phyloP scores from a whole-genome alignment of 2,113 vertebrate genomes.

The Leptocoma aspasia region DNA sequence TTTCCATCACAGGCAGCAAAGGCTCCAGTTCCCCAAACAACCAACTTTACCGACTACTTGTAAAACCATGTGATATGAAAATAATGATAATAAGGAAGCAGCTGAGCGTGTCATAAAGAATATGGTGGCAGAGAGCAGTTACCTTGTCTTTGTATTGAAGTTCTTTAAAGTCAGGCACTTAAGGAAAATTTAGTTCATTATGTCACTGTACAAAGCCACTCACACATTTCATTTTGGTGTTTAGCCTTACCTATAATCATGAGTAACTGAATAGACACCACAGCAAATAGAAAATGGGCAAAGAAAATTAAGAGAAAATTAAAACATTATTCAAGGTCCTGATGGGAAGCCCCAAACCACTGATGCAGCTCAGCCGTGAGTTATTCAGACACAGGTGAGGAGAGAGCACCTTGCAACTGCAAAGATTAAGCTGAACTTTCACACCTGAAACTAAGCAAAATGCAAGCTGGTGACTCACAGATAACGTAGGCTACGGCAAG shows the following conservation, averaged over 20 bases:
- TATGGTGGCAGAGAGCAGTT: neutral
- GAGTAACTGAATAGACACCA: neutral
- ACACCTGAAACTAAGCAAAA: neutral
- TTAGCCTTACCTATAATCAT: neutral
- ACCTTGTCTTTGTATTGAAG: neutral
- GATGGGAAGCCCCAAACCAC: neutral
- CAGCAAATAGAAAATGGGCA: neutral
- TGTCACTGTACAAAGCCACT: neutral
- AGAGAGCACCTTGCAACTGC: neutral
- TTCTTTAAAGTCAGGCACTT: neutral
- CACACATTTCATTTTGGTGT: neutral
- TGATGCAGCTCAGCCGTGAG: accelerated
- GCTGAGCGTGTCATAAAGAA: neutral
- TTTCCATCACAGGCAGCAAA: neutral
- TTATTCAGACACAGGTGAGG: neutral
- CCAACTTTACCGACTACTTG: neutral
- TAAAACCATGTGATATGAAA: neutral
- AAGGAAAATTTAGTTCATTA: neutral
- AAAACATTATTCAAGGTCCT: neutral
- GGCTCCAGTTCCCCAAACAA: neutral
- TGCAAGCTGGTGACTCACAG: neutral
- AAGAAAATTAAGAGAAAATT: neutral
- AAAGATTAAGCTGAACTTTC: neutral
- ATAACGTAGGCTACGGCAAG: accelerated
- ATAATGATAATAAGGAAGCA: neutral